A percentile compares a stretch with the other conserved stretches of the same genome.
These are phyloP conservation scores for Platanista minor DNA, from an alignment of 2,113 vertebrate genomes.

Conservation along the genomic window DNA sequence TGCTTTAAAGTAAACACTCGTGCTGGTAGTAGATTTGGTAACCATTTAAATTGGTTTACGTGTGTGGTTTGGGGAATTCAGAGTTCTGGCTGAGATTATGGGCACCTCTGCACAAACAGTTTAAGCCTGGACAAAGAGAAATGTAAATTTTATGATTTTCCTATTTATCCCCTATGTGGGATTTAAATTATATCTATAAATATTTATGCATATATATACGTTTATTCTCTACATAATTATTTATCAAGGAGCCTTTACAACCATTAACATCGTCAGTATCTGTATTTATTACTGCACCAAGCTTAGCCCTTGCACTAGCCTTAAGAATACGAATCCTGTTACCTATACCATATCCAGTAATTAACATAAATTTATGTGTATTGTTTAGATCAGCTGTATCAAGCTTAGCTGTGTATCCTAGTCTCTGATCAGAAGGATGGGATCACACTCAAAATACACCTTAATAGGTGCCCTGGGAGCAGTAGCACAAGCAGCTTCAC, in stretches of 20 bases:
- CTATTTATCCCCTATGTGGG: background rate
- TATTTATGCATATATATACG: too few species aligned
- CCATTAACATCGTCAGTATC: accelerated
- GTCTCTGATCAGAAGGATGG: background rate
- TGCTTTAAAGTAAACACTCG: background rate
- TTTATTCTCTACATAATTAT: background rate
- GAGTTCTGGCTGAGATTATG: background rate
- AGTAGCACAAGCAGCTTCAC: accelerated
- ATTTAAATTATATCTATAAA: background rate
- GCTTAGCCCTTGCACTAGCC: accelerated
- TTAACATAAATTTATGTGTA: accelerated
- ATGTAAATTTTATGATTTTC: background rate
- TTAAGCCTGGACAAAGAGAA: background rate
- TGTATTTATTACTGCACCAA: accelerated
- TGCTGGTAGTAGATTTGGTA: too few species aligned
- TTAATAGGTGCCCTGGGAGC: accelerated
- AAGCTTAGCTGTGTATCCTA: background rate
- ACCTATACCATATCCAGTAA: accelerated
- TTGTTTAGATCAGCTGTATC: background rate
- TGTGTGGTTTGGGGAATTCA: background rate
- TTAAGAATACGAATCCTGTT: accelerated
- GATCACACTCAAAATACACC: background rate
- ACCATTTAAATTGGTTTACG: background rate
- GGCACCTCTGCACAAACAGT: background rate
- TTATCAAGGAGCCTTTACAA: accelerated